These are phyloP conservation scores for Tokudaia muenninki DNA, from an alignment of 2,797 vertebrate species.

Conservation along the genomic window DNA sequence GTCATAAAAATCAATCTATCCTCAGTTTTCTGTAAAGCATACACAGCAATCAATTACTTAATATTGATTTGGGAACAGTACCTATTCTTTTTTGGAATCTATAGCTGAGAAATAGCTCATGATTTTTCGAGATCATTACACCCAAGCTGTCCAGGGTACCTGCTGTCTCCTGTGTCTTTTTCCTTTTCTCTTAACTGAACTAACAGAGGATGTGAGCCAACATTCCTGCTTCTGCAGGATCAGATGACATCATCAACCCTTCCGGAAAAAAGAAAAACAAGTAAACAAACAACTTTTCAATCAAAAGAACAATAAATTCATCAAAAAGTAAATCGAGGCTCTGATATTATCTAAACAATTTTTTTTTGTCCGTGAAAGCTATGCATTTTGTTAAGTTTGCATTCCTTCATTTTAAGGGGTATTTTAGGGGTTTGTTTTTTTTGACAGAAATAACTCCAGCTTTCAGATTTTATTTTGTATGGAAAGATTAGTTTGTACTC, in stretches of 20 bases:
- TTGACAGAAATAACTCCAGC: not conserved
- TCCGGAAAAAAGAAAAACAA: not conserved
- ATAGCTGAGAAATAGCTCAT: not conserved
- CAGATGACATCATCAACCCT: not conserved
- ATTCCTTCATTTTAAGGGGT: not conserved
- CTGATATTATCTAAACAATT: not conserved
- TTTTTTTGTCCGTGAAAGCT: not conserved
- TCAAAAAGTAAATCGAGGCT: not conserved
- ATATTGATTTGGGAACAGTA: not conserved
- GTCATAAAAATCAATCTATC: constrained; percentile 31
- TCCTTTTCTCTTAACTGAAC: not conserved
- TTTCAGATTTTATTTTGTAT: not conserved
- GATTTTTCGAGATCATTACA: not conserved
- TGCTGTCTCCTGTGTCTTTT: not conserved
- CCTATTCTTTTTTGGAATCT: not conserved
- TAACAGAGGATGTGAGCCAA: not conserved
- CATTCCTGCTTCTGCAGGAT: not conserved
- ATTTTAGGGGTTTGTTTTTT: not conserved
- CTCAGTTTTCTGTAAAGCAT: constrained; percentile 18
- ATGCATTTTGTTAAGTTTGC: not conserved
- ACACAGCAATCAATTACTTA: not conserved
- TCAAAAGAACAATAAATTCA: not conserved
- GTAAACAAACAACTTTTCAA: not conserved
- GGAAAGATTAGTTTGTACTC: not conserved
- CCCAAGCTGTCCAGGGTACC: not conserved